Evolutionary conservation across 2,113 vertebrate genomes (phyloP), one percentile per base, ranked within the genome.

Genomic region (Elephantulus edwardii): DNA sequence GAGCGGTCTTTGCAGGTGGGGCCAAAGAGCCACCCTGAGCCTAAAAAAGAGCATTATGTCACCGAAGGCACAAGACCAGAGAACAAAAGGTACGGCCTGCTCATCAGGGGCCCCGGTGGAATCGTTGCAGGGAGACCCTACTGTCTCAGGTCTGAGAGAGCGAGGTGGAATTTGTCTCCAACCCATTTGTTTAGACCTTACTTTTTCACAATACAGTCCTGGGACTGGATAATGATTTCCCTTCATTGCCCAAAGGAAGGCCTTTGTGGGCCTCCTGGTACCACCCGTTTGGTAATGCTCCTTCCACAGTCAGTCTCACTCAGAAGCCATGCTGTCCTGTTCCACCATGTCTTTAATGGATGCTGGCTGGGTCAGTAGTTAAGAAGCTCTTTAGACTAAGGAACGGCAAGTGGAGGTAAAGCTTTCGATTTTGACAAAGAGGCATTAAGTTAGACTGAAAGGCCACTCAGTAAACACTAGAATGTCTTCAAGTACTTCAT

Each of bases 1-100:
- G 66, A 95, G 66, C 90, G 70, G 72, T 94, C 90, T 95, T 70
- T 94, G 28, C 95, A 93, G 83, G 94, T 95, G 93, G 72, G 94
- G 86, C 56, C 95, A 75, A 56, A 62, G 80, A 94, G 86, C 76
- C 60, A 26, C 66, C 62, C 62, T 93, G 83, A 91, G 60, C 78
- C 85, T 83, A 92, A 93, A 77, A 90, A 60, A 66, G 76, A 90
- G 54, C 86, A 84, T 20, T 87, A 74, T 92, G 83, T 91, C 93
- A 96, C 83, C 54, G 13, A 91, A 93, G 90, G 60, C 71, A 78
- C 95, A 42, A 62, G 50, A 35, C 83, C 91, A 48, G 76, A 90
- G 66, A 91, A 54, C 54, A 38, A 81, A 76, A 96, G 96, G 96
- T 96, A 95, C 66, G 94, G 66, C 35, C 58, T 83, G 33, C 24